Conservation (phyloP, 1,140 invertebrate species). For the Drosophila pseudoobscura region DNA sequence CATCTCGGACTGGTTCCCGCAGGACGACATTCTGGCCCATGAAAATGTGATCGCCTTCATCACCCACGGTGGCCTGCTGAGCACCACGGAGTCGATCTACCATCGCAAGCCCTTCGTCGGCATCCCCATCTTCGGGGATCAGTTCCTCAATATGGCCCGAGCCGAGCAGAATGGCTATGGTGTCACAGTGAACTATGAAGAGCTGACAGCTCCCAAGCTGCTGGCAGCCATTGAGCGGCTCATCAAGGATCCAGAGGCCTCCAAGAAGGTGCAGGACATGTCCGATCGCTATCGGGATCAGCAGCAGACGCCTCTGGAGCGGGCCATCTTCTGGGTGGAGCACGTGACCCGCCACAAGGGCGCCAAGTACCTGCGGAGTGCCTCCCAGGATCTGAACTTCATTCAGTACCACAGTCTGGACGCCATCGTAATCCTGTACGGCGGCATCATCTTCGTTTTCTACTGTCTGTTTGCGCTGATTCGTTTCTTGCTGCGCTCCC, state of each 20-base stretch:
- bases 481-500: constrained; percentile 4
- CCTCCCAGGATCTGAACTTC: constrained; percentile 84
- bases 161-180: constrained; percentile 84
- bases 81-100: constrained; percentile 89
- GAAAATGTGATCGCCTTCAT: constrained; percentile 88
- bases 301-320: constrained; percentile 85
- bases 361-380: constrained; percentile 83
- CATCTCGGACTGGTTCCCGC: constrained; percentile 88
- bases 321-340: constrained; percentile 88
- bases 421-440: constrained; percentile 67
- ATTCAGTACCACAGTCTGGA: constrained; percentile 86
- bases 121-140: constrained; percentile 88
- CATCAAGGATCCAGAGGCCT: constrained; percentile 55
- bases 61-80: constrained; percentile 89
- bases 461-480: constrained; percentile 46
- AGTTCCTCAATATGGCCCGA: constrained; percentile 85
- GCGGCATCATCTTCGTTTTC: constrained; percentile 56
- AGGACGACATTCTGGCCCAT: constrained; percentile 89
- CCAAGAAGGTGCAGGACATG: constrained; percentile 83
- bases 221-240: constrained; percentile 52
- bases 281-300: constrained; percentile 88
- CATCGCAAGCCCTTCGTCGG: constrained; percentile 89
- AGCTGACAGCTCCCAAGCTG: constrained; percentile 51
- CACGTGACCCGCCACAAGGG: constrained; percentile 87
- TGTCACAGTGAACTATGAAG: constrained; percentile 65